Evolutionary conservation across 2,797 vertebrate species (phyloP).

Genomic region (Pipistrellus nathusii): DNA sequence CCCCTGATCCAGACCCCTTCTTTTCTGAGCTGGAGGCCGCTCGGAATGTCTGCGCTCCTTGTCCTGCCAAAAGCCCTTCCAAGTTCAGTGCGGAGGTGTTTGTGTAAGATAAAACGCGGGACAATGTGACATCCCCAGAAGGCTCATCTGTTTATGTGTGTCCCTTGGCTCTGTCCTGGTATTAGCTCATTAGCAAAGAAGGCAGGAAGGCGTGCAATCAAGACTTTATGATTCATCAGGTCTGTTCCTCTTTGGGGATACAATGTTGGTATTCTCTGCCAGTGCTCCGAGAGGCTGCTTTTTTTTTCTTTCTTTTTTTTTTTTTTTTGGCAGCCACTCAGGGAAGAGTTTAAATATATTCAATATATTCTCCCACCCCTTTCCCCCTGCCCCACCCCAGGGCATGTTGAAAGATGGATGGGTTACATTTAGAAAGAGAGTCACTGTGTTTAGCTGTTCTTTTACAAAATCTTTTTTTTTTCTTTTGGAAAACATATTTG

Average conservation of each 20-base stretch:
- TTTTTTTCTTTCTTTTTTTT: constrained; percentile 52
- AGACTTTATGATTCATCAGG: constrained; percentile 88
- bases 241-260: constrained; percentile 86
- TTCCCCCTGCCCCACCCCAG: background rate
- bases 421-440: constrained; percentile 23
- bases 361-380: background rate
- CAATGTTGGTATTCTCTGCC: constrained; percentile 86
- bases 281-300: constrained; percentile 75
- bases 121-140: constrained; percentile 84
- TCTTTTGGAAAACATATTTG: constrained; percentile 37
- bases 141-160: constrained; percentile 86
- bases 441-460: constrained; percentile 59
- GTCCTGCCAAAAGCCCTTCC: constrained; percentile 89
- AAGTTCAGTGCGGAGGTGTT: constrained; percentile 87
- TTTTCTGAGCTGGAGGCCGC: constrained; percentile 84
- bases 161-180: constrained; percentile 82
- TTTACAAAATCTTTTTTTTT: constrained; percentile 53
- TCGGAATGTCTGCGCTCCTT: constrained; percentile 85
- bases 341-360: constrained; percentile 82
- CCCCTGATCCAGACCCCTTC: constrained; percentile 83
- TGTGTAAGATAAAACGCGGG: constrained; percentile 87
- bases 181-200: constrained; percentile 85
- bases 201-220: constrained; percentile 87
- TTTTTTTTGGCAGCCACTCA: constrained; percentile 69
- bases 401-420: constrained; percentile 18